Base-by-base conservation (phyloP, 2,113 vertebrate species). In the Melanocharis versteri region DNA sequence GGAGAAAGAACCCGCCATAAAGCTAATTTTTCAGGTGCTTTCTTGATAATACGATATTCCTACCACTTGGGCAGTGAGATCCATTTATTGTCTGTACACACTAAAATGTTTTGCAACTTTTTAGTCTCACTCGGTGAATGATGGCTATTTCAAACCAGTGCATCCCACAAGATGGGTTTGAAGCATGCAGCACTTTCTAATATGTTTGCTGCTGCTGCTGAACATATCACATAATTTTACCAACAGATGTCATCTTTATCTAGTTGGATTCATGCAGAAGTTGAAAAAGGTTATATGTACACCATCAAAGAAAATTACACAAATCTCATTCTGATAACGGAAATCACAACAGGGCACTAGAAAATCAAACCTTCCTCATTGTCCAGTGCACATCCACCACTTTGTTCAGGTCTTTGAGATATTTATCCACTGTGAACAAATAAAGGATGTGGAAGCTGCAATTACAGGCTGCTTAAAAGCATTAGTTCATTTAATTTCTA, bases 21-120 rank as follows among this genome's bases (percentile, higher is more conserved):
- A 37, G 0, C 8, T 61, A 27, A 7, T 70, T 17, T 61, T 70
- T 82, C 37, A 57, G 5, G 6, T 28, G 39, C 14, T 48, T 10
- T 79, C 0, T 37, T 37, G 33, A 10, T 68, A 33, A 28, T 26
- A 44, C 6, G 19, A 23, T 65, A 23, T 48, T 69, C 3, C 18
- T 62, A 15, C 3, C 12, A 3, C 4, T 7, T 66, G 33, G 13
- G 10, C 35, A 45, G 18, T 45, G 20, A 87, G 7, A 33, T 54
- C 28, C 35, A 10, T 40, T 58, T 73, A 20, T 9, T 24, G 9
- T 12, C 27, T 72, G 5, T 35, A 53, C 31, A 7, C 6, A 70
- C 1, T 3, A 58, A 37, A 57, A 48, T 1, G 2, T 3, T 7
- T 44, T 39, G 13, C 28, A 22, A 21, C 5, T 30, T 57, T 45